phyloP scores from a whole-genome alignment of 2,888 invertebrate genomes.

The Drymonia ruficornis region DNA sequence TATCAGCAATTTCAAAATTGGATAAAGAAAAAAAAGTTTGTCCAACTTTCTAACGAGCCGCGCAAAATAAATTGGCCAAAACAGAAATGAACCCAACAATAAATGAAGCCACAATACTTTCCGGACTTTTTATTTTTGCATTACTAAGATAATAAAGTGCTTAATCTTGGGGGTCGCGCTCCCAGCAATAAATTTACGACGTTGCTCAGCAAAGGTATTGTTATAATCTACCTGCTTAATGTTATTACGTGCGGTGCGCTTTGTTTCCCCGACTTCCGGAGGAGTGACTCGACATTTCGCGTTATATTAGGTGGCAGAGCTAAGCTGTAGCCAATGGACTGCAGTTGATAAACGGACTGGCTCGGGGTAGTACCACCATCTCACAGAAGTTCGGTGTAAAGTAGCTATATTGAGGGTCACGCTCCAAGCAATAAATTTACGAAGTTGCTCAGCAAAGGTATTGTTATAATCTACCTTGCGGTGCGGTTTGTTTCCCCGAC shows the following conservation, averaged over 20 bases:
- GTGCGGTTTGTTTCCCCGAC: not conserved
- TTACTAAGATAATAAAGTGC: constrained; percentile 43
- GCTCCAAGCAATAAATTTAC: constrained; percentile 39
- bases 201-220: constrained; percentile 33
- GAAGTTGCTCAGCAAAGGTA: constrained; percentile 32
- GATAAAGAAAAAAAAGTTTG: too few relatives aligned
- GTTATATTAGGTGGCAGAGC: too few relatives aligned
- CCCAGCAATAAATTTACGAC: constrained; percentile 38
- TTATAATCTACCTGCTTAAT: constrained; percentile 51
- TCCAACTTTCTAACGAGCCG: too few relatives aligned
- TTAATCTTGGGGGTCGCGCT: constrained; percentile 35
- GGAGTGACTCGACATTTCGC: not conserved
- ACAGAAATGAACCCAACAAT: not conserved
- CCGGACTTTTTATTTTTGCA: constrained; percentile 33
- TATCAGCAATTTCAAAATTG: too few relatives aligned
- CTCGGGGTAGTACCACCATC: too few relatives aligned
- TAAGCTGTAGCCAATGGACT: too few relatives aligned
- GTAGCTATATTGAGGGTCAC: constrained; percentile 23
- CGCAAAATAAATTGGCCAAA: not conserved
- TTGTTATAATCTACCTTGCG: constrained; percentile 44
- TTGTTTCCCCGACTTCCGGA: constrained; percentile 1
- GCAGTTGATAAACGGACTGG: too few relatives aligned
- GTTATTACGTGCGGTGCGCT: constrained; percentile 31
- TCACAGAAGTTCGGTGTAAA: too few relatives aligned
- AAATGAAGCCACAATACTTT: constrained; percentile 14